Base-by-base conservation (phyloP, 2,888 invertebrate genomes). In the Poecilus cupreus region DNA sequence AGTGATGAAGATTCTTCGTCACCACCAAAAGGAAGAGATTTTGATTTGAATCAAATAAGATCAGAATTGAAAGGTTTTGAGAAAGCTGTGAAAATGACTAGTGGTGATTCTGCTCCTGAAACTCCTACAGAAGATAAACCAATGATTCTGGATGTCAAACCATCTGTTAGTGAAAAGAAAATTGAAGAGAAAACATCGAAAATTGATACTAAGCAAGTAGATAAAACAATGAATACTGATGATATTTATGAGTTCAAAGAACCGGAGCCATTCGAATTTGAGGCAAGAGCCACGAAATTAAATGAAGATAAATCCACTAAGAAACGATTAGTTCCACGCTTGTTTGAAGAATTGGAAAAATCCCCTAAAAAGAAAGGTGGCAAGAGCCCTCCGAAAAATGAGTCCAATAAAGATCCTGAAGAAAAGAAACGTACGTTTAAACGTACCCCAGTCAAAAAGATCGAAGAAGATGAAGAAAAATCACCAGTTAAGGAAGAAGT, bases 191-290 rank as follows among this genome's bases (percentile, higher is more conserved):
- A 86, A 82, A 0, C 18, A 11, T 49, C 83, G n/a, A 85, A 85
- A 57, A 60, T 82, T 1, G 85, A 87, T 46, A 26, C 51, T 3
- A 86, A 86, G 80, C 83, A 84, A 24, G 79, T 83, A 13, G 75
- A 87, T 85, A 85, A 84, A 84, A 84, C 85, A 18, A 39, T 87
- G 84, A 86, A 86, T 85, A 85, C 88, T 82, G 85, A 91, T 86
- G 96, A 96, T 87, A 93, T 96, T 82, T 96, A 96, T 86, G 96
- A 96, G 88, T 96, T 96, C 87, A 96, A 96, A 88, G 96, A 96
- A 88, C 96, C 96, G 0, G 96, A 96, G 88, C 96, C 96, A 0
- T 96, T 96, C 86, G 96, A 96, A 87, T 93, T 96, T 84, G 96
- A 96, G 88, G 91, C 94, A 6, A 92, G 95, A 75, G 20, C 68